Base-by-base conservation (phyloP, 2,888 invertebrate species). In the Stenurella melanura region DNA sequence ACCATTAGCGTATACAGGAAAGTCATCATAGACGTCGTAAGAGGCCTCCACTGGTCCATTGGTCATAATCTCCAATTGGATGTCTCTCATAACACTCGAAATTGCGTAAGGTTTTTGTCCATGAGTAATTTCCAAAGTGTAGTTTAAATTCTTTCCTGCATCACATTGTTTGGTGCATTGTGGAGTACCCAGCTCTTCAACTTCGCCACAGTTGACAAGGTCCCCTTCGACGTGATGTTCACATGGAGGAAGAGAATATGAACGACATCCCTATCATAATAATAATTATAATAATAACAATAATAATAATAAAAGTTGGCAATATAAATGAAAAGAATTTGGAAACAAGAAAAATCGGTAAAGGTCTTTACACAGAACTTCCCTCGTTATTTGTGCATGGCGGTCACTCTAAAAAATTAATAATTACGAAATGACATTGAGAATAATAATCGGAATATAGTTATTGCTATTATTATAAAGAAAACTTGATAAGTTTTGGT, bases 31-130 rank as follows among this genome's bases (percentile, higher is more conserved):
- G 1, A 98, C 97, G 0, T 93, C 94, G 87, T 97, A 97, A 0
- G 96, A 96, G 0, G 92, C 97, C 90, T 97, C 97, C 0, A 97
- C 96, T 0, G 97, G 97, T 18, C 97, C 97, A 89, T 97, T 95
- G 57, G 91, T 93, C 90, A 93, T 93, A 77, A 98, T 93, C 89
- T 98, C 98, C n/a, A 92, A 92, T 90, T 93, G 94, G 84, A 97
- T 97, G 80, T 95, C 92, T 1, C 91, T 90, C 42, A 92, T 93
- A 68, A 93, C 91, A 15, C 91, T 90, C 5, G 88, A 87, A 7
- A 96, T 72, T 0, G 93, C 92, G 85, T 92, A 94, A 0, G 94
- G 90, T 81, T 92, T 92, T 70, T 91, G 91, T 83, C 96, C 97
- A 85, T 91, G 95, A 83, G 94, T 93, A 82, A 95, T 94, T 88